These are phyloP conservation scores for Conomelus anceps DNA, from an alignment of 2,888 invertebrate species.

Conservation along the genomic window DNA sequence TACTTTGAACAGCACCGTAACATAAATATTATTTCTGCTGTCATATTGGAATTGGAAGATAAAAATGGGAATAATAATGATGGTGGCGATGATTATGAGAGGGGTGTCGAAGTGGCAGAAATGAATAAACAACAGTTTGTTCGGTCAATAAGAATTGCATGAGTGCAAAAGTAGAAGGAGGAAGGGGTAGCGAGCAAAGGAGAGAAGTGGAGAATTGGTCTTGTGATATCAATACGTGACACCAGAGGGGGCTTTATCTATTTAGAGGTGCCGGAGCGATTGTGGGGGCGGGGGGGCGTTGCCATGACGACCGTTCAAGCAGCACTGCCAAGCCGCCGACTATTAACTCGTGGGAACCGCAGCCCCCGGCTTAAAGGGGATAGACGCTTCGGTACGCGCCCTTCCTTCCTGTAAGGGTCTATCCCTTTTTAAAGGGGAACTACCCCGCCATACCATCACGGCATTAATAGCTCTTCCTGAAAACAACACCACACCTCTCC, in stretches of 20 bases:
- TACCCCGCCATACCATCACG: neutral
- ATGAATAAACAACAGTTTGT: slow-evolving; percentile 1
- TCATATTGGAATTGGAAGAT: neutral
- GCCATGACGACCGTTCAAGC: neutral
- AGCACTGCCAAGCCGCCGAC: slow-evolving; percentile 11
- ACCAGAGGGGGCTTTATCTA: neutral
- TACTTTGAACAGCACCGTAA: neutral
- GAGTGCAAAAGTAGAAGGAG: neutral
- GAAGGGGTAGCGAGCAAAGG: neutral
- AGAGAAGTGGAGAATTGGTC: slow-evolving; percentile 1
- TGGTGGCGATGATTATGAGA: neutral
- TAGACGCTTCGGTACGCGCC: neutral
- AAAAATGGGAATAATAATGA: neutral
- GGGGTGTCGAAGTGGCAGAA: neutral
- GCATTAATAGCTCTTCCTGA: neutral
- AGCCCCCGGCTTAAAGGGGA: slow-evolving; percentile 8
- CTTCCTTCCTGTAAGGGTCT: neutral
- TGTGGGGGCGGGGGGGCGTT: neutral
- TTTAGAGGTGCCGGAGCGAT: slow-evolving; percentile 4
- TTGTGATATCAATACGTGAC: slow-evolving; percentile 14
- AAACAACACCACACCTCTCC: neutral
- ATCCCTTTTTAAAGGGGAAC: neutral
- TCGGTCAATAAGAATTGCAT: neutral
- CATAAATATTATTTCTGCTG: neutral
- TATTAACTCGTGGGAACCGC: slow-evolving; percentile 5